Base-by-base conservation (phyloP, 2,113 vertebrate genomes). In the Xyliphius kryptos region DNA sequence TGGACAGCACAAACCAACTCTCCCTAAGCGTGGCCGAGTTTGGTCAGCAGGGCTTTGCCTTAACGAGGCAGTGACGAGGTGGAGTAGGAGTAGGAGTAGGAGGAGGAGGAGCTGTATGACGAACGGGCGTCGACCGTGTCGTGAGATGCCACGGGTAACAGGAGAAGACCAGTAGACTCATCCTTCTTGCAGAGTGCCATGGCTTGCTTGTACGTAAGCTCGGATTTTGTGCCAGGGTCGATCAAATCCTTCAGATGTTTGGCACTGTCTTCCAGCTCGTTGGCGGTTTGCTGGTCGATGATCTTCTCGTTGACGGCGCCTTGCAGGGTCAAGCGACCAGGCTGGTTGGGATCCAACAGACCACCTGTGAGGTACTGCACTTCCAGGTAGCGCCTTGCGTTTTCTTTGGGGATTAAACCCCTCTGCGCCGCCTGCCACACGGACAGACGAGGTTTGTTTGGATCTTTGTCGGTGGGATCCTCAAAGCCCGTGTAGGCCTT, bases 401-500 rank as follows among this genome's bases (percentile, higher is more conserved):
- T 91, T 11, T 97, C 93, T 8, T 54, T 66, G 4, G 91, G 77
- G 64, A 99, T 89, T 77, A 87, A 95, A 1, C 92, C 92, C 76
- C 92, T 97, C 78, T 91, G 87, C 13, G 89, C 70, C 0, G 96
- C 96, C 71, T 88, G 83, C 0, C 92, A 90, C 11, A 92, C 87
- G 0, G 96, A 89, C 1, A 99, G 82, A 63, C 96, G 89, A 58
- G n/a, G n/a, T n/a, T n/a, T n/a, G n/a, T n/a, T n/a, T n/a, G n/a
- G n/a, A n/a, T 83, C 72, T 75, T 89, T 92, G 51, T 89, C 92
- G 46, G 88, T 62, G 0, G 96, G 91, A 58, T 99, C 96, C 63
- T 97, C 95, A 0, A 97, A 87, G 48, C 96, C 96, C 0, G 96
- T 99, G 80, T 96, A 99, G 69, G 95, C 93, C 69, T 99, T 99